These are phyloP conservation scores for Acyrthosiphon pisum DNA, from an alignment of 1,140 invertebrate species.

Conservation along the genomic window DNA sequence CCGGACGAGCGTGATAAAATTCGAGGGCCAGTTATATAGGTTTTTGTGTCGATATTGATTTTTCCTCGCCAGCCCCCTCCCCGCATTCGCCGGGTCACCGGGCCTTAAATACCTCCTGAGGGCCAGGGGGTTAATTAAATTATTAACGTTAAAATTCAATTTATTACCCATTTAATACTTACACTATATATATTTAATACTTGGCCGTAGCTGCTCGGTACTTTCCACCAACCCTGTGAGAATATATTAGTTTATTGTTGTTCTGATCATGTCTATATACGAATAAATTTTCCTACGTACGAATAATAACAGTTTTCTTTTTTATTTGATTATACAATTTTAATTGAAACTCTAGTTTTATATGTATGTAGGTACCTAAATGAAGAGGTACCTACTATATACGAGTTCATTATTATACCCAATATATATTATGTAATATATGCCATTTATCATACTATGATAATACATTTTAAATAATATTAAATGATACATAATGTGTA, in stretches of 20 bases:
- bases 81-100: neutral
- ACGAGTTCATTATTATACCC: neutral
- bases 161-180: conserved; percentile 18
- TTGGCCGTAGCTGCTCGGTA: neutral
- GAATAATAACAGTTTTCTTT: too few relatives aligned
- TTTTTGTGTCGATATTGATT: conserved; percentile 40
- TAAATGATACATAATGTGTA: neutral
- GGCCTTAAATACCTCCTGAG: neutral
- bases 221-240: neutral
- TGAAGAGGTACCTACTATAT: neutral
- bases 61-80: neutral
- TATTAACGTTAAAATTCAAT: conserved; percentile 31
- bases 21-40: neutral
- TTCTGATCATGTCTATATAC: neutral
- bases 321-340: neutral
- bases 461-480: too few relatives aligned
- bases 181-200: neutral
- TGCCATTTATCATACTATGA: too few relatives aligned
- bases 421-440: neutral
- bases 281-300: neutral
- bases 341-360: neutral
- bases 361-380: neutral
- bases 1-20: neutral
- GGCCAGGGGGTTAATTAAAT: conserved; percentile 3
- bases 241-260: neutral